Evolutionary conservation across 2,888 invertebrate genomes (phyloP).

Genomic region (Myathropa florea): DNA sequence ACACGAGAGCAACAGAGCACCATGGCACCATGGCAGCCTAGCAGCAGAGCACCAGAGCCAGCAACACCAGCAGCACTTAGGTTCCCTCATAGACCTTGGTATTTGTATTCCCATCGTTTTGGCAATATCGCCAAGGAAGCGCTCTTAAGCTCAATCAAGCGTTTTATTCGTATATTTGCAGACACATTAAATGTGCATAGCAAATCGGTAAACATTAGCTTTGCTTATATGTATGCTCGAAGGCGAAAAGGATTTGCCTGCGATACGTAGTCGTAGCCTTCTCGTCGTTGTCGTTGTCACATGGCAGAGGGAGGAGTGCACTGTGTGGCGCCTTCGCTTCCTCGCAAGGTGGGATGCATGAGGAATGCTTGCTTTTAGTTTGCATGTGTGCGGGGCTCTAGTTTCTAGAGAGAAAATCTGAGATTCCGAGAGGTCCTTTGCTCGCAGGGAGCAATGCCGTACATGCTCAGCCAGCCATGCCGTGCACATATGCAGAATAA

Average conservation of each 20-base stretch:
- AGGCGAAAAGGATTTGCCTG: conserved; percentile 67
- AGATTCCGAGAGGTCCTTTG: conserved; percentile 18
- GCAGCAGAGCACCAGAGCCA: background rate
- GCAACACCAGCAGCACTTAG: conserved; percentile 26
- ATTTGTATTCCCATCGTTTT: conserved; percentile 69
- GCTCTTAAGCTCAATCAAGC: conserved; percentile 72
- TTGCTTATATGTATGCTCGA: conserved; percentile 58
- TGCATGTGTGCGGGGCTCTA: conserved; percentile 7
- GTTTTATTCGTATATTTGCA: conserved; percentile 72
- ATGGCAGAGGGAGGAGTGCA: background rate
- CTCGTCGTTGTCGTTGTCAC: background rate
- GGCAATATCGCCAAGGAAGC: conserved; percentile 66
- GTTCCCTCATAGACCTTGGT: conserved; percentile 31
- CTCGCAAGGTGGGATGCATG: background rate
- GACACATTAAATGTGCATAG: conserved; percentile 73
- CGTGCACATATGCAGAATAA: conserved; percentile 40
- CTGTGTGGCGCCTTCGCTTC: background rate
- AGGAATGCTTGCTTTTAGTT: conserved; percentile 36
- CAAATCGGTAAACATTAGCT: conserved; percentile 72
- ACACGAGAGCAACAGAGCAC: conserved; percentile 4
- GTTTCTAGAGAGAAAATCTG: conserved; percentile 26
- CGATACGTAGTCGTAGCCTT: conserved; percentile 31
- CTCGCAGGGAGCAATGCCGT: background rate
- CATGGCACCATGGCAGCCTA: background rate
- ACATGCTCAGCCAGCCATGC: conserved; percentile 19